Evolutionary conservation across 1,140 invertebrate species (phyloP).

Genomic region (Pteromalus puparum): DNA sequence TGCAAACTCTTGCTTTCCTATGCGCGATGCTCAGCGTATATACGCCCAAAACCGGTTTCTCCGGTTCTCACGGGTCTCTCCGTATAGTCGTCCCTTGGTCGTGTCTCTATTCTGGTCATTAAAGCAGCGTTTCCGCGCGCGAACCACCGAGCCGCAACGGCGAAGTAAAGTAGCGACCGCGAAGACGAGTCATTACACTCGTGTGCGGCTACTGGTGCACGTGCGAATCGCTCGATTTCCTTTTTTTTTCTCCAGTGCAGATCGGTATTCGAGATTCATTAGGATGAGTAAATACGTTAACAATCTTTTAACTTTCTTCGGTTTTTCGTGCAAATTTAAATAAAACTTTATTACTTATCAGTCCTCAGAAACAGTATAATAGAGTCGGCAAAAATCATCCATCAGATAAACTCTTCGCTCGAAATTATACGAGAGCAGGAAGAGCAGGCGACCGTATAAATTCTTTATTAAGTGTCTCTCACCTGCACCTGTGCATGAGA

Average conservation of each 20-base stretch:
- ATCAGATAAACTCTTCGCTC: neutral
- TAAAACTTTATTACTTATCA: too few relatives aligned
- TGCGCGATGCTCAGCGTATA: neutral
- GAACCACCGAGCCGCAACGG: constrained; percentile 18
- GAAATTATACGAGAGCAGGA: neutral
- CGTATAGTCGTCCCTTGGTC: constrained; percentile 12
- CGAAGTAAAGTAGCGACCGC: neutral
- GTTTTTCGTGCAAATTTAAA: too few relatives aligned
- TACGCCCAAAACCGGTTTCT: constrained; percentile 44
- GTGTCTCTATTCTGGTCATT: constrained; percentile 17
- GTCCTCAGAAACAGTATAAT: too few relatives aligned
- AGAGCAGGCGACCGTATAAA: neutral
- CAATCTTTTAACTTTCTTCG: too few relatives aligned
- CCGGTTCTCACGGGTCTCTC: constrained; percentile 38
- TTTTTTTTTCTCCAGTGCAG: neutral
- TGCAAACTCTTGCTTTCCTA: constrained; percentile 36
- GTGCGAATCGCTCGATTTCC: constrained; percentile 12
- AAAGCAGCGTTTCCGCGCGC: constrained; percentile 30
- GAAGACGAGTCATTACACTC: constrained; percentile 10
- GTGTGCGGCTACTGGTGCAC: neutral
- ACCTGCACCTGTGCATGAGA: constrained; percentile 20
- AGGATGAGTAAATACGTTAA: too few relatives aligned
- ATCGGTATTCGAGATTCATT: neutral
- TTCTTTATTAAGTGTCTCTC: neutral
- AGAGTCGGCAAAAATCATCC: neutral